phyloP scores from a whole-genome alignment of 2,888 invertebrate genomes.

The Polymixis lichenea region DNA sequence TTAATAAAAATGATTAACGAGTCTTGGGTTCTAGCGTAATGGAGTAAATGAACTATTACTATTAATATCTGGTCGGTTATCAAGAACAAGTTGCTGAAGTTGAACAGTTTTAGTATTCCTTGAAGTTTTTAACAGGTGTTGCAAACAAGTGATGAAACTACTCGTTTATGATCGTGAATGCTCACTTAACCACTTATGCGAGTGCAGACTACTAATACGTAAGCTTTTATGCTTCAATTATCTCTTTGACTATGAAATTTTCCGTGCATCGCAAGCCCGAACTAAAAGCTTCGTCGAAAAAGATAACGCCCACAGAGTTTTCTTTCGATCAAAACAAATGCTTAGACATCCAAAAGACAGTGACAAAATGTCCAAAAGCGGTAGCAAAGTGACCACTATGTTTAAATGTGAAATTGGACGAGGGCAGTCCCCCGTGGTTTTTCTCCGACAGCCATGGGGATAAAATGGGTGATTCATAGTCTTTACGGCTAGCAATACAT shows the following conservation, averaged over 20 bases:
- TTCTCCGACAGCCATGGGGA: slow-evolving; percentile 20
- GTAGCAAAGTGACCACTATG: slow-evolving; percentile 45
- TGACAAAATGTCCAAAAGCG: slow-evolving; percentile 19
- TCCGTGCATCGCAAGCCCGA: not conserved
- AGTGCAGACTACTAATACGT: not conserved
- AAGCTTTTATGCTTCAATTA: not conserved
- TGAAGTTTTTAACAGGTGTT: slow-evolving; percentile 21
- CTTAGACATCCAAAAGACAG: slow-evolving; percentile 16
- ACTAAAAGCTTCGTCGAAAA: not conserved
- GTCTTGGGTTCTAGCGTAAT: slow-evolving; percentile 3
- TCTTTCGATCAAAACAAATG: slow-evolving; percentile 19
- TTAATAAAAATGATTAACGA: slow-evolving; percentile 46
- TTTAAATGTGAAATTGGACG: slow-evolving; percentile 36
- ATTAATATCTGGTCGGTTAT: slow-evolving; percentile 35
- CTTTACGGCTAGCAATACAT: slow-evolving; percentile 6
- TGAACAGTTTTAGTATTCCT: slow-evolving; percentile 19
- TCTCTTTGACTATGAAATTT: not conserved
- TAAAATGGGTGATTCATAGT: slow-evolving; percentile 51
- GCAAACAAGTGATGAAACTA: slow-evolving; percentile 34
- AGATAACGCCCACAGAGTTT: not conserved
- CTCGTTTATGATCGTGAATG: slow-evolving; percentile 2
- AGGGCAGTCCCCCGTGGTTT: slow-evolving; percentile 35
- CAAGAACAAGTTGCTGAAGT: slow-evolving; percentile 22
- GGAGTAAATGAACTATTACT: slow-evolving; percentile 38
- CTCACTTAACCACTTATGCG: not conserved